Evolutionary conservation across 2,888 invertebrate species (phyloP), one percentile per base, ranked within the genome.

Genomic region (Cheilosia urbana): DNA sequence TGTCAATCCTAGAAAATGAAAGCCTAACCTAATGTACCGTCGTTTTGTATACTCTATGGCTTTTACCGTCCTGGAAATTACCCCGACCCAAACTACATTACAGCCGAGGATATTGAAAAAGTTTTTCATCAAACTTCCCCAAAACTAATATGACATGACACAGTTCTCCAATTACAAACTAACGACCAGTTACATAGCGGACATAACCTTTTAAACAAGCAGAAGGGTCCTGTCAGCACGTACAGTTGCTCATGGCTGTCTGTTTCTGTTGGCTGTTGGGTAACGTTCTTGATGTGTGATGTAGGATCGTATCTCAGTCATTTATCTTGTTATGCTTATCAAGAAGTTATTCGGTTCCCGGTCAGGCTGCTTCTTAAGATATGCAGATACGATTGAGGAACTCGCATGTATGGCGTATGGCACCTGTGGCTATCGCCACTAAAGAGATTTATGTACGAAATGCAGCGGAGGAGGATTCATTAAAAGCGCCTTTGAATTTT

Each of bases 81-180:
- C 9, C 19, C 34, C 17, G 19, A 19, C 37, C 21, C 37, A 21
- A 58, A 58, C 17, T 4, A 17, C 37, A 57, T 40, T 19, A 19
- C 21, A 19, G 34, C 5, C 7, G 19, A 58, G 58, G 37, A 40
- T 58, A 58, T 58, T 58, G 58, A 15, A 58, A 58, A 58, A 58
- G 58, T 58, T 58, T 37, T 30, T 34, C 30, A 2, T 58, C 13
- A 58, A 58, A 40, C 19, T 37, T 58, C 15, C 15, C 58, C 9
- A 58, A 37, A 58, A 27, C 58, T 58, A 40, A 58, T 37, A 40
- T 58, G 37, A 19, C 1, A 13, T 13, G 58, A 34, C 37, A 58
- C 19, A 19, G 34, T 58, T 37, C 21, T 40, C 37, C 58, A 58
- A 58, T 55, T 55, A 30, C 55, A 55, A 55, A 55, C n/a, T 11